Evolutionary conservation across 2,888 invertebrate genomes (phyloP), one percentile per base, ranked within the genome.

Genomic region (Perizoma affinitatum): DNA sequence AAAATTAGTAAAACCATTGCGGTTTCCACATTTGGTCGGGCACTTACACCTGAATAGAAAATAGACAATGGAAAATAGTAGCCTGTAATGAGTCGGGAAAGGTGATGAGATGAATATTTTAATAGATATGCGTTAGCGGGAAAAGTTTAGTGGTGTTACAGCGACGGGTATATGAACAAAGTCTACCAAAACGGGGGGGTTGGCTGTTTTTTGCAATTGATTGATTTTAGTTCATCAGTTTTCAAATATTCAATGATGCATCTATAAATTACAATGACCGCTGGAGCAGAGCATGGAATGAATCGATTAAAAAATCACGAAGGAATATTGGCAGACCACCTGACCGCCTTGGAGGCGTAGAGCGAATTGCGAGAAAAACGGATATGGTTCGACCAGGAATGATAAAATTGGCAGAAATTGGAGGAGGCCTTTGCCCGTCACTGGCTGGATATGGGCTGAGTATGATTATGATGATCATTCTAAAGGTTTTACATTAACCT

Each of bases 31-130:
- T 84, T 84, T 80, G 83, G 75, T 79, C 78, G 72, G 74, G 78
- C 83, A 79, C 80, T 86, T 83, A 84, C 80, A 87, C 81, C 83
- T 78, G 74, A 76, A 78, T 76, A 81, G 82, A 84, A 87, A 87
- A 86, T 80, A 72, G 75, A 77, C 75, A 76, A 75, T 78, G 80
- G 87, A 86, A 89, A 89, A 88, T 87, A 86, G 79, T 82, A 71
- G 71, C 77, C 72, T 72, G 78, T 86, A 87, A 88, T 88, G 83
- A 85, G 80, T 74, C 75, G 82, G 82, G 83, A 76, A 74, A 75
- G 72, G 73, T 78, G 83, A 82, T 80, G 77, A 79, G 78, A 73
- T 90, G 87, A 87, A 89, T 89, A 86, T 57, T 57, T 61, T 54
- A 61, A 89, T 86, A 78, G 69, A 88, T 71, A 61, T 44, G 53